These are phyloP conservation scores for Hormaphis cornu DNA, from an alignment of 1,140 invertebrate genomes.

Conservation along the genomic window DNA sequence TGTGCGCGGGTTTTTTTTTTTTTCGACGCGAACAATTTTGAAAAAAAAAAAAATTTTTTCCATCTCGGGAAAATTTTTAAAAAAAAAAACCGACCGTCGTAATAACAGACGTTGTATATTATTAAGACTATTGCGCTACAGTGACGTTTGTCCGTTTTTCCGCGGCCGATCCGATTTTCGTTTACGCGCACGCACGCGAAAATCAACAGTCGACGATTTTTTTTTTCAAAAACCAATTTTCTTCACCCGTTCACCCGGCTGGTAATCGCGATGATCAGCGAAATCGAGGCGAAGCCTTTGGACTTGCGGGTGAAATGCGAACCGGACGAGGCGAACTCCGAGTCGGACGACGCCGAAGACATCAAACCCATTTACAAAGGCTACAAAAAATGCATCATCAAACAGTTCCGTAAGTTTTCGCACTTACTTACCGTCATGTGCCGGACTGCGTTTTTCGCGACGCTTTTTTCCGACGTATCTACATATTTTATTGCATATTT, in stretches of 20 bases:
- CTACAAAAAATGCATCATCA: constrained; percentile 31
- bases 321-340: constrained; percentile 16
- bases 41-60: neutral
- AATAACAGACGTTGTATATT: neutral
- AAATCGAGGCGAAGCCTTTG: constrained; percentile 26
- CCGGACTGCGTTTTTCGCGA: too few relatives aligned
- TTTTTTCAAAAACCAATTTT: too few relatives aligned
- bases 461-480: too few relatives aligned
- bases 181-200: too few relatives aligned
- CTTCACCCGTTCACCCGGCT: too few relatives aligned
- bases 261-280: constrained; percentile 19
- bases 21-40: neutral
- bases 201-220: neutral
- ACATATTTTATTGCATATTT: too few relatives aligned
- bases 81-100: constrained; percentile 1
- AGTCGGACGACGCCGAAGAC: constrained; percentile 24
- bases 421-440: too few relatives aligned
- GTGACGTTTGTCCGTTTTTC: neutral
- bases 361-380: constrained; percentile 24
- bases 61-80: constrained; percentile 4
- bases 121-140: neutral
- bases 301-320: constrained; percentile 28
- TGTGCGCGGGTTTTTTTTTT: neutral
- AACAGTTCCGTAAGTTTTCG: constrained; percentile 23
- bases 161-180: too few relatives aligned